Conservation (phyloP, 2,888 invertebrate genomes). For the Metellina segmentata region DNA sequence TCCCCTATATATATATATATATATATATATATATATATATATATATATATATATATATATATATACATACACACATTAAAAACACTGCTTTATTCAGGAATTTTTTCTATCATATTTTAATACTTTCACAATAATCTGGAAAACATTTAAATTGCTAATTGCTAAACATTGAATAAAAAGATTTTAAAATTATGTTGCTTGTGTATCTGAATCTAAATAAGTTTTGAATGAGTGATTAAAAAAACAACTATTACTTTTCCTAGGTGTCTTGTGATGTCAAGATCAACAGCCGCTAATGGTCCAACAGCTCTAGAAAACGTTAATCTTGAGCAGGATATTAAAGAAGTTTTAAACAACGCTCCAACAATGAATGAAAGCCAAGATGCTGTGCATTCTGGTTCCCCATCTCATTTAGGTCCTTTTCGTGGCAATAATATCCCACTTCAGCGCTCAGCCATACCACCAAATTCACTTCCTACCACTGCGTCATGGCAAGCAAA, state of each 20-base stretch:
- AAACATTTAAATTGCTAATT: not conserved
- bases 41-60: too few species aligned
- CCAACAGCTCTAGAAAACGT: slow-evolving; percentile 72
- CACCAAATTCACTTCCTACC: slow-evolving; percentile 74
- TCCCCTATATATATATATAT: too few species aligned
- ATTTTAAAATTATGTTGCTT: not conserved
- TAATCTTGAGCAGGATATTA: slow-evolving; percentile 67
- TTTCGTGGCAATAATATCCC: slow-evolving; percentile 65
- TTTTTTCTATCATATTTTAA: not conserved
- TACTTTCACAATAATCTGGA: not conserved
- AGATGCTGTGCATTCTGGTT: slow-evolving; percentile 72
- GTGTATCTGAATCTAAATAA: not conserved
- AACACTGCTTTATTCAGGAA: not conserved
- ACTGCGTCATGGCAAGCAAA: slow-evolving; percentile 72
- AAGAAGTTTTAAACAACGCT: slow-evolving; percentile 53
- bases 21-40: too few species aligned
- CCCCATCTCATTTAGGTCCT: slow-evolving; percentile 58
- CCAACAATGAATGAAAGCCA: slow-evolving; percentile 74
- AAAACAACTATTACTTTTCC: not conserved
- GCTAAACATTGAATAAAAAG: not conserved
- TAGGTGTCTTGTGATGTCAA: slow-evolving; percentile 60
- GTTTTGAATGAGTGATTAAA: not conserved
- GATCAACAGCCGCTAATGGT: slow-evolving; percentile 65
- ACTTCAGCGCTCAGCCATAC: slow-evolving; percentile 66
- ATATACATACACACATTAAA: too few species aligned